Evolutionary conservation across 2,888 invertebrate genomes (phyloP).

Genomic region (Lepidocyrtoides sp.): DNA sequence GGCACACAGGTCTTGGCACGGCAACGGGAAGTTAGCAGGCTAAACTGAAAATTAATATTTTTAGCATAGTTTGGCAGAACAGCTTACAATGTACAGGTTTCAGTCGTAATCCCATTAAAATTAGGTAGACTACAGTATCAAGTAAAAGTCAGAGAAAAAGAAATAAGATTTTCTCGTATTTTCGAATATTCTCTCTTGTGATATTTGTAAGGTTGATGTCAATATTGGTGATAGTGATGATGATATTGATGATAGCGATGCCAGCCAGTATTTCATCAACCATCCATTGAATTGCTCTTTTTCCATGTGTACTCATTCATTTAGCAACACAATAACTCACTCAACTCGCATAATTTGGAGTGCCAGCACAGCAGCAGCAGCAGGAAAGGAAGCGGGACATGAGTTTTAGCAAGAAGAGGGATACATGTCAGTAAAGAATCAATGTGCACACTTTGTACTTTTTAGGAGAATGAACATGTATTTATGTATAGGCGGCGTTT

Average conservation of each 20-base stretch:
- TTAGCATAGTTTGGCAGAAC: not conserved
- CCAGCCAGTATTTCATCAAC: slow-evolving; percentile 13
- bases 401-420: slow-evolving; percentile 34
- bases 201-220: slow-evolving; percentile 2
- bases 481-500: not conserved
- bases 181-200: slow-evolving; percentile 48
- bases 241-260: not conserved
- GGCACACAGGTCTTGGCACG: too few relatives aligned
- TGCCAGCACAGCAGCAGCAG: not conserved
- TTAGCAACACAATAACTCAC: slow-evolving; percentile 18
- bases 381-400: slow-evolving; percentile 17
- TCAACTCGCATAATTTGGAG: slow-evolving; percentile 30
- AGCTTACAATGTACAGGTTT: not conserved
- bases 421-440: slow-evolving; percentile 31
- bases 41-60: not conserved
- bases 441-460: not conserved
- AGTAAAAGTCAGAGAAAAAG: not conserved
- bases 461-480: not conserved
- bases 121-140: not conserved
- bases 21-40: not conserved
- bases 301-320: not conserved
- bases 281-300: not conserved
- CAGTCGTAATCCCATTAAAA: slow-evolving; percentile 38
- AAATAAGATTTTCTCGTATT: slow-evolving; percentile 18
- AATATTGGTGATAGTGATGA: not conserved